Percentiles rank a stretch among this genome's conserved stretches.
Conservation (phyloP, 2,113 vertebrate genomes). For the Microcebus griseorufus region DNA sequence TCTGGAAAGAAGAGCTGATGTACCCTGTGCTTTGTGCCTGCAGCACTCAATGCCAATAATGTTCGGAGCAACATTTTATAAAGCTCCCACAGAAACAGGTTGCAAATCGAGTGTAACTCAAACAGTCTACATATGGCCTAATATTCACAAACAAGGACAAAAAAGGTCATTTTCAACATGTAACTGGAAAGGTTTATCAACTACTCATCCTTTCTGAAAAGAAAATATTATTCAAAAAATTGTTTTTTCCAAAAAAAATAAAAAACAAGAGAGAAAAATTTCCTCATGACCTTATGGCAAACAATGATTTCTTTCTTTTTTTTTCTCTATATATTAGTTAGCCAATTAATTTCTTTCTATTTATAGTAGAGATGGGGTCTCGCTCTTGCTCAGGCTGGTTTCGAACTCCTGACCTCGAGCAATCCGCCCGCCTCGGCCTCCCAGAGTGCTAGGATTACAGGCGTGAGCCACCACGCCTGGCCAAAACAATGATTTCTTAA, state of each 20-base stretch:
- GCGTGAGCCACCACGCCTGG: no score
- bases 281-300: neutral
- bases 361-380: no score
- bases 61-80: neutral
- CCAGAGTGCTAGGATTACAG: no score
- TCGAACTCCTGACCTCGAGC: no score
- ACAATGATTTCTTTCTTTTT: constrained; percentile 47
- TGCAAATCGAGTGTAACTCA: neutral
- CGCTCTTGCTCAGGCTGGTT: no score
- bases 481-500: constrained; percentile 41
- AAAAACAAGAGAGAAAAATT: neutral
- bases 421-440: no score
- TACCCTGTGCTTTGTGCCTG: neutral
- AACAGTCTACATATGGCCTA: neutral
- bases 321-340: no score
- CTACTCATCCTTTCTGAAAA: neutral
- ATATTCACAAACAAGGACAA: neutral
- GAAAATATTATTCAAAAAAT: neutral
- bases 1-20: neutral
- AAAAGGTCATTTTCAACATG: neutral
- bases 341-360: no score
- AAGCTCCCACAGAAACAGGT: neutral
- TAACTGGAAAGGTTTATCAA: neutral
- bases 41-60: neutral
- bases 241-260: neutral